Evolutionary conservation across 2,797 vertebrate species (phyloP).

Genomic region (Enteromius thamalakanensis): DNA sequence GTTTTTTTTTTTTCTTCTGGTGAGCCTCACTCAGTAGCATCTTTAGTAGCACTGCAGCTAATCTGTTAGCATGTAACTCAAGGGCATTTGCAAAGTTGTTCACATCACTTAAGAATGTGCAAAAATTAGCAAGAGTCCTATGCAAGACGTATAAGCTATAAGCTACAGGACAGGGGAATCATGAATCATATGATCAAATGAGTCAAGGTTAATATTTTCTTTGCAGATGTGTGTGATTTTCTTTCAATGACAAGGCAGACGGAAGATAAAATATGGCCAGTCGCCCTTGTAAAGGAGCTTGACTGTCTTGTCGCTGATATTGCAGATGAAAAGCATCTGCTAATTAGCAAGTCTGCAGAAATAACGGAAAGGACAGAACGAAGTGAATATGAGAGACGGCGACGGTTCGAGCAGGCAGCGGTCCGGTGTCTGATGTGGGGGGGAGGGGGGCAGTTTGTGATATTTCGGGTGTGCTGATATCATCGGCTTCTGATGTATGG

Average conservation of each 20-base stretch:
- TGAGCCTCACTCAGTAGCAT: constrained; percentile 28
- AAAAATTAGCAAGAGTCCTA: neutral
- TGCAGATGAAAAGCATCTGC: neutral
- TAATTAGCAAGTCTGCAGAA: constrained; percentile 18
- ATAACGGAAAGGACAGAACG: neutral
- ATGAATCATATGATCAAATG: neutral
- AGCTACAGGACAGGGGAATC: neutral
- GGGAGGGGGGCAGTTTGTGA: neutral
- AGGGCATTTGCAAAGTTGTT: constrained; percentile 14
- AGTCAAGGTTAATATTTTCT: neutral
- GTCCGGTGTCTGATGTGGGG: constrained; percentile 19
- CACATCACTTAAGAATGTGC: neutral
- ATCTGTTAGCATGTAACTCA: constrained; percentile 2
- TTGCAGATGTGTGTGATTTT: neutral
- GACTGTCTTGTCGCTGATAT: neutral
- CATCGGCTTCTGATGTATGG: constrained; percentile 10
- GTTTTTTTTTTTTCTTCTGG: neutral
- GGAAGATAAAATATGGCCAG: neutral
- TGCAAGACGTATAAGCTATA: neutral
- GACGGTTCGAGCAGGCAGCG: constrained; percentile 14
- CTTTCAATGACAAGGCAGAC: neutral
- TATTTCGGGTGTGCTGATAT: constrained; percentile 29
- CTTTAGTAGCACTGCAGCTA: constrained; percentile 13
- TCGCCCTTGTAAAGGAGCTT: constrained; percentile 7
- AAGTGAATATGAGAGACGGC: constrained; percentile 18